These are phyloP conservation scores for Paelopatides confundens DNA, from an alignment of 53 echinoderm and acorn worm genomes.

Conservation along the genomic window DNA sequence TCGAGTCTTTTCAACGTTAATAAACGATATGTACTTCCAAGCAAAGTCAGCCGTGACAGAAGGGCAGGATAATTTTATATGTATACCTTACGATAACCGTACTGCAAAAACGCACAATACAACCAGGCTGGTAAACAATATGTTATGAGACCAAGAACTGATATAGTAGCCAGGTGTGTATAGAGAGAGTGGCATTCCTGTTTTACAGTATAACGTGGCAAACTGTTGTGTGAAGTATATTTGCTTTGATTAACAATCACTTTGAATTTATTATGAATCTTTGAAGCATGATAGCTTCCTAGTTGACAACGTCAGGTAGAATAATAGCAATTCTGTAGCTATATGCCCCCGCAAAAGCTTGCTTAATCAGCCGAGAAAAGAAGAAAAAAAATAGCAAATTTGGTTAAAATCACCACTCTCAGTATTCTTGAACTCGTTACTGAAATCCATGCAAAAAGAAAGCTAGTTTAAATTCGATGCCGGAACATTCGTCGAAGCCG, in stretches of 20 bases:
- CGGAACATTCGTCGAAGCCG: too few relatives aligned
- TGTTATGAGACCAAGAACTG: not conserved
- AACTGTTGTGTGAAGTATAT: not conserved
- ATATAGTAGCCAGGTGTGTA: not conserved
- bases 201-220: not conserved
- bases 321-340: not conserved
- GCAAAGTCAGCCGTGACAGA: too few relatives aligned
- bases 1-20: too few relatives aligned
- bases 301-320: not conserved
- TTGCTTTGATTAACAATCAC: not conserved
- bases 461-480: too few relatives aligned
- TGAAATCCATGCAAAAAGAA: too few relatives aligned
- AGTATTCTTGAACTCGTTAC: too few relatives aligned
- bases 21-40: too few relatives aligned
- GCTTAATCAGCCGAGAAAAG: not conserved
- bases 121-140: not conserved
- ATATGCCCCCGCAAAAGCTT: not conserved
- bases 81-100: too few relatives aligned
- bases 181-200: not conserved
- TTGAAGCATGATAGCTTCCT: not conserved
- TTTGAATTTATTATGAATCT: not conserved
- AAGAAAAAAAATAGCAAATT: too few relatives aligned
- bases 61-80: too few relatives aligned
- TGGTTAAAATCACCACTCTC: too few relatives aligned
- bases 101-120: not conserved